Evolutionary conservation across 2,113 vertebrate genomes (phyloP), one percentile per base, ranked within the genome.

Genomic region (Oryzias melastigma): DNA sequence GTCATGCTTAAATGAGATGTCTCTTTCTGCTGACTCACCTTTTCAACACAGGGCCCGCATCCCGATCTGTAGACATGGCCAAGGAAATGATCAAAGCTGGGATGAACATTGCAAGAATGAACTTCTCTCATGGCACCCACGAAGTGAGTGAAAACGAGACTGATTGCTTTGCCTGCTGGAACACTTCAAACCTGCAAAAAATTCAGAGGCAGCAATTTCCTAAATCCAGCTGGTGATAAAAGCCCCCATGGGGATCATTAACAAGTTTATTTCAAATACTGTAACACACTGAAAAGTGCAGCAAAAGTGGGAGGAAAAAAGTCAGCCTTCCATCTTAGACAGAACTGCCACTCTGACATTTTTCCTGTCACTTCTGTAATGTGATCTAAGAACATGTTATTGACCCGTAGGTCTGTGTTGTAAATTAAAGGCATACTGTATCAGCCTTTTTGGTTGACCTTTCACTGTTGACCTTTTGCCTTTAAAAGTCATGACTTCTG

Each of bases 31-130:
- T 53, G 16, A 40, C 55, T 42, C 5, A 19, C 42, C 66, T 45
- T 70, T 49, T 40, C 13, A 0, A 35, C 82, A 24, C 71, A 99
- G 97, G 97, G 77, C 97, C 97, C 22, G 97, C 92, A 54, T 96
- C 95, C 75, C 87, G 94, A 17, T 92, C 95, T 0, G 94, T 99
- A 86, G 94, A 95, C 0, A 96, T 68, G 43, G 68, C 94, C 85
- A 95, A 93, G 89, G 92, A 98, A 85, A 99, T 98, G 97, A 98
- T 98, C 87, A 97, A 95, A 78, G 85, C 96, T 86, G 97, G 97
- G 78, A 99, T 99, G 97, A 98, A 99, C 24, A 90, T 99, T 84
- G 96, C 97, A 65, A 96, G 97, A 69, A 87, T 99, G 88, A 98
- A 98, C 92, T 99, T 99, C 91, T 99, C 97, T 73, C 97, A 99